Conservation (phyloP, 1,140 invertebrate genomes). For the Lerema accius region DNA sequence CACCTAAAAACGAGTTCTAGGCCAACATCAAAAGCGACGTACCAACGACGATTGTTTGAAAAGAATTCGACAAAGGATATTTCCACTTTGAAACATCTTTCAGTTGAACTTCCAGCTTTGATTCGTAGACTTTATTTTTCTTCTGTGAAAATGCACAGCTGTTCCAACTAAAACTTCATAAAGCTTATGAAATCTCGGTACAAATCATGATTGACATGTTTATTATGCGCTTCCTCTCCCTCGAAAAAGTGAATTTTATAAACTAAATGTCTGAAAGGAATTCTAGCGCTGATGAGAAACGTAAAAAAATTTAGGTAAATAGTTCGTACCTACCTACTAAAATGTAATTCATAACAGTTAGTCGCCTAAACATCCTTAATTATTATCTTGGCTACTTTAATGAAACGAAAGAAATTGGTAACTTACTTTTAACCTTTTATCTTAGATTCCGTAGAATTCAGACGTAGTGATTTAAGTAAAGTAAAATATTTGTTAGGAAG, state of each 20-base stretch:
- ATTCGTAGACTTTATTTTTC: slow-evolving; percentile 36
- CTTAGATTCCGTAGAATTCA: no score
- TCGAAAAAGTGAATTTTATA: slow-evolving; percentile 16
- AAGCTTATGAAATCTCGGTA: slow-evolving; percentile 30
- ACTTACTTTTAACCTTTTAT: no score
- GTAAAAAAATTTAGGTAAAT: neutral
- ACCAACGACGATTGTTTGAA: slow-evolving; percentile 47
- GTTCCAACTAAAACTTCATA: slow-evolving; percentile 41
- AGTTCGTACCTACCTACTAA: neutral
- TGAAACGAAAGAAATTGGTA: no score
- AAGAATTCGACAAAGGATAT: slow-evolving; percentile 53
- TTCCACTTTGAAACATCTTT: slow-evolving; percentile 31
- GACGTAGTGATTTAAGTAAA: no score
- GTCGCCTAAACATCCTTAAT: neutral
- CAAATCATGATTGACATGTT: slow-evolving; percentile 26
- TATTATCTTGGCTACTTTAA: no score
- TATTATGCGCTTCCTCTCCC: slow-evolving; percentile 18
- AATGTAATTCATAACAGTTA: neutral
- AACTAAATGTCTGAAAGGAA: slow-evolving; percentile 6
- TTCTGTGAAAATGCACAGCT: slow-evolving; percentile 39
- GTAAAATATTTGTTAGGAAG: no score
- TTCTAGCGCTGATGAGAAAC: neutral
- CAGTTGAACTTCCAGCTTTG: slow-evolving; percentile 27
- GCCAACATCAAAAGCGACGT: slow-evolving; percentile 45
- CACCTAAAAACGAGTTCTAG: slow-evolving; percentile 7